Evolutionary conservation across 1,140 invertebrate genomes (phyloP).

Genomic region (Procambarus clarkii): DNA sequence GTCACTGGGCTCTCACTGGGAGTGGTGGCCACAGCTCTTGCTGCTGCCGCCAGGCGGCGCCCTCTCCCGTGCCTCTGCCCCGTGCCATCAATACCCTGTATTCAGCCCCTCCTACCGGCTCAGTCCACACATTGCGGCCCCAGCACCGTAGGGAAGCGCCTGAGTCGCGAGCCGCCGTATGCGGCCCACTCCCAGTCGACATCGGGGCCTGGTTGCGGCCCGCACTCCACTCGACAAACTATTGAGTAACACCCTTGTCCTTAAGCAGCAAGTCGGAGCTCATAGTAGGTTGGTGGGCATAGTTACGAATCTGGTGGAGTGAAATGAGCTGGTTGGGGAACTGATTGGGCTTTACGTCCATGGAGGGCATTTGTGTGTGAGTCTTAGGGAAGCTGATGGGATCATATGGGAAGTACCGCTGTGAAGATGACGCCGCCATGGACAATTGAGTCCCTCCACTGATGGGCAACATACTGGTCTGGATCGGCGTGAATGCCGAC

Average conservation of each 20-base stretch:
- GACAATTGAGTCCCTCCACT: slow-evolving; percentile 74
- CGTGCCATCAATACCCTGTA: slow-evolving; percentile 70
- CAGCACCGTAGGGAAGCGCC: slow-evolving; percentile 66
- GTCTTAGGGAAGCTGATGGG: slow-evolving; percentile 87
- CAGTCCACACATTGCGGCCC: slow-evolving; percentile 54
- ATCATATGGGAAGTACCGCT: slow-evolving; percentile 90
- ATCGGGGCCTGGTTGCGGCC: slow-evolving; percentile 57
- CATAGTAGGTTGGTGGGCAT: slow-evolving; percentile 91
- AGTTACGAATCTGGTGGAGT: slow-evolving; percentile 96
- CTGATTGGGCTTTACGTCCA: slow-evolving; percentile 78
- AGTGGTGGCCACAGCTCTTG: slow-evolving; percentile 51
- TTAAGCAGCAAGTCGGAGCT: slow-evolving; percentile 79
- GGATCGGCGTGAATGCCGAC: slow-evolving; percentile 93
- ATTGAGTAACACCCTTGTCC: slow-evolving; percentile 77
- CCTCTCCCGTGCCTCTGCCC: slow-evolving; percentile 68
- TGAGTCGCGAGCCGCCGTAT: slow-evolving; percentile 50
- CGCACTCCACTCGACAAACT: slow-evolving; percentile 58
- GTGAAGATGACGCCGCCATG: slow-evolving; percentile 74
- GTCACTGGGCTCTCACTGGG: slow-evolving; percentile 64
- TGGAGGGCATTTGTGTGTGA: slow-evolving; percentile 76
- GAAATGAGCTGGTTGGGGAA: slow-evolving; percentile 97
- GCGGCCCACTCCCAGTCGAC: slow-evolving; percentile 57
- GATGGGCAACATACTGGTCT: slow-evolving; percentile 82
- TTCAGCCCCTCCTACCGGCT: slow-evolving; percentile 66
- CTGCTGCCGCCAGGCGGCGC: slow-evolving; percentile 60